These are phyloP conservation scores for Cairina moschata DNA, from an alignment of 2,113 vertebrate genomes.

Conservation along the genomic window DNA sequence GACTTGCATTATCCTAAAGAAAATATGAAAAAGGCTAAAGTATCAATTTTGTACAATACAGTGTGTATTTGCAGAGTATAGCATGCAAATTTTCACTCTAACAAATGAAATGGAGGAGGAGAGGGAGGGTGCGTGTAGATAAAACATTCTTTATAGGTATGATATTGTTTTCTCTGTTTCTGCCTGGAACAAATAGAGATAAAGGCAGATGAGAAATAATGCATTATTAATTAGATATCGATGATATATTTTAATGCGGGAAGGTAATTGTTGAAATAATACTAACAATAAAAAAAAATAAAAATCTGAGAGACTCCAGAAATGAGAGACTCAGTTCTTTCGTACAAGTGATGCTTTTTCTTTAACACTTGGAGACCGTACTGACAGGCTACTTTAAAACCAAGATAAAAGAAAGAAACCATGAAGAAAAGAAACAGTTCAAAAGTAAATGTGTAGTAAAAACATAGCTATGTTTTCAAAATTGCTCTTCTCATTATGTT, in stretches of 20 bases:
- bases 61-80: background rate
- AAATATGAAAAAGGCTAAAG: constrained; percentile 27
- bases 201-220: background rate
- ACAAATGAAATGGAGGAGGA: background rate
- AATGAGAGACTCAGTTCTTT: background rate
- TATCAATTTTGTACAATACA: background rate
- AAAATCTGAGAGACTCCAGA: background rate
- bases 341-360: background rate
- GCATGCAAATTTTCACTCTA: background rate
- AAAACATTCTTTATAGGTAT: background rate
- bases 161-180: background rate
- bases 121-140: background rate
- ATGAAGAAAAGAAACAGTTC: background rate
- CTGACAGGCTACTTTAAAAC: background rate
- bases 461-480: background rate
- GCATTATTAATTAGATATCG: background rate
- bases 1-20: background rate
- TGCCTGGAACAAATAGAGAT: background rate
- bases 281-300: background rate
- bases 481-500: background rate
- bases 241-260: background rate
- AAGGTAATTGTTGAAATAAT: background rate
- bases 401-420: background rate
- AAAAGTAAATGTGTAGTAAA: background rate
- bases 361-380: background rate